Base-by-base conservation (phyloP, 2,113 vertebrate species). In the Morone saxatilis region DNA sequence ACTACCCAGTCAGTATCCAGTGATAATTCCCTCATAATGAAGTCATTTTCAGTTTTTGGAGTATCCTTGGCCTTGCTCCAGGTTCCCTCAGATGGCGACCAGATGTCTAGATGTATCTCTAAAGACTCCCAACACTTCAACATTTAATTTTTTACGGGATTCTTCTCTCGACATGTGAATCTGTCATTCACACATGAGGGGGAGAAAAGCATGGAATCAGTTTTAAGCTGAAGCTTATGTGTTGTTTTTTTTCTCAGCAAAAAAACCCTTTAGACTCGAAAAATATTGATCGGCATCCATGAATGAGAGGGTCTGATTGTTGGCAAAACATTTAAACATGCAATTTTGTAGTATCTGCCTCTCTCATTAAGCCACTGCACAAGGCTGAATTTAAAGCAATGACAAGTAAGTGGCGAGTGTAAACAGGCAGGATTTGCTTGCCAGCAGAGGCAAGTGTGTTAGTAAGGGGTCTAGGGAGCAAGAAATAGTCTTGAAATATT, bases 401-500 rank as follows among this genome's bases (percentile, higher is more conserved):
- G 90, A 90, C 89, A 91, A 79, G 85, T 85, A 81, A 88, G 86
- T 84, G 88, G 85, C 83, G 60, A 85, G 85, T 80, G 90, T 84
- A 90, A 91, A 93, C 91, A 90, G 77, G 71, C 80, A 38, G 69
- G 81, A 80, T 91, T 76, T 50, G 72, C 68, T 86, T 76, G 89
- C 89, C 90, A 90, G 87, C 71, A 61, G 72, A 88, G 81, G 82
- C 68, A 12, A 89, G 86, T 84, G 89, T 79, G 88, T 91, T 92
- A 88, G 80, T 57, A 83, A 82, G 90, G 91, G 93, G 91, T 95
- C 91, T 60, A 69, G 85, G 88, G 90, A 91, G 90, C 87, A 94
- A 80, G 78, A 87, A 88, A 80, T 82, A 92, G 88, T 94, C 93
- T 91, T 97, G 94, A 96, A 98, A 97, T 97, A 97, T 97, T 98